Evolutionary conservation across 2,797 vertebrate genomes (phyloP), one percentile per base, ranked within the genome.

Genomic region (Syncerus caffer): DNA sequence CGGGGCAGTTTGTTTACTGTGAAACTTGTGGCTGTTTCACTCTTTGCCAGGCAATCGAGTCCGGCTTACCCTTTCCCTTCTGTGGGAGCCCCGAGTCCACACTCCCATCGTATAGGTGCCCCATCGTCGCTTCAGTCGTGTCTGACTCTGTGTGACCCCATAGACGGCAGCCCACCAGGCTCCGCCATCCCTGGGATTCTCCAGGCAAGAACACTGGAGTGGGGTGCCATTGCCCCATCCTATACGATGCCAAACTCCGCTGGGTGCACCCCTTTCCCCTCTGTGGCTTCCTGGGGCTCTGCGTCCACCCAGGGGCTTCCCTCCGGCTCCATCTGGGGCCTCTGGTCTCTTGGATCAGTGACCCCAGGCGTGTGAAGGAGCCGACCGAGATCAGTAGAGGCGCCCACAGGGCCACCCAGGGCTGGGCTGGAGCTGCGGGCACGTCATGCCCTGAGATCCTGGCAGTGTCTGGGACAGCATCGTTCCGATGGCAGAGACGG

Each of bases 401-500:
- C 8, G 29, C 38, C 88, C 21, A 19, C 12, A 27, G 11, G 3
- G 50, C 7, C 12, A 4, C 38, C 50, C 27, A 47, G 16, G 13
- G 2, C 45, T 8, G 27, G 15, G 6, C 74, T 9, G 55, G 57
- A 12, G 45, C 57, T 50, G 4, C 0, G 0, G 19, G 23, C 2
- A 1, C 17, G 0, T 38, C 7, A 0, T 6, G 10, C 16, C 55
- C 12, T 1, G 5, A 14, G 88, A 23, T 1, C 45, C 57, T 62
- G 74, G 71, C 2, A 6, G 57, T 4, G 23, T 38, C 76, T 16
- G 15, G 23, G 2, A 1, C 0, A 2, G 6, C 6, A 0, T 78
- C 14, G 1, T 9, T 8, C 71, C 0, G 9, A 57, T 2, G 0
- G 31, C 6, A 34, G 42, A 42, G 31, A n/a, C 1, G 0, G 21